phyloP scores from a whole-genome alignment of 64 coral and sea anemone genomes.

The Pachyseris speciosa region DNA sequence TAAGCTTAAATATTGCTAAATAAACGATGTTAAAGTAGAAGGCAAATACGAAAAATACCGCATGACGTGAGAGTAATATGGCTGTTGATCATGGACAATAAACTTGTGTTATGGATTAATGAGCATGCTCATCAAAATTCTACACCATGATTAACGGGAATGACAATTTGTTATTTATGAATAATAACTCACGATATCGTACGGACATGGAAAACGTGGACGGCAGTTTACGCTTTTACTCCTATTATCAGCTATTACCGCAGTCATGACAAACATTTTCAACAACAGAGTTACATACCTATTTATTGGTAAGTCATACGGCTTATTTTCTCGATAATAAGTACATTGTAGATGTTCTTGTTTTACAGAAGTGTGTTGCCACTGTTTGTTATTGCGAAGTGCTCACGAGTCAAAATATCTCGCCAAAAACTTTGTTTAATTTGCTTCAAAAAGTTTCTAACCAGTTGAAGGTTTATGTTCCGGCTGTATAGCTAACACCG shows the following conservation, averaged over 20 bases:
- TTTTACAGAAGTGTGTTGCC: too few relatives aligned
- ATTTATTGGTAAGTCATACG: conserved; percentile 29
- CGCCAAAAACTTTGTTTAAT: too few relatives aligned
- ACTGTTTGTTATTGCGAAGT: too few relatives aligned
- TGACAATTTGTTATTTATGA: conserved; percentile 1
- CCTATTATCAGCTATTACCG: not conserved
- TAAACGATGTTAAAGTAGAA: not conserved
- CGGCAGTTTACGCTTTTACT: not conserved
- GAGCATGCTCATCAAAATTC: not conserved
- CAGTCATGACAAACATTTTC: not conserved
- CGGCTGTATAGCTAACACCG: too few relatives aligned
- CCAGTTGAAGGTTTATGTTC: too few relatives aligned
- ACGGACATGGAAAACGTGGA: not conserved
- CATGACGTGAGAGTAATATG: not conserved
- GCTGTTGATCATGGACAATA: not conserved
- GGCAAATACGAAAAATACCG: not conserved
- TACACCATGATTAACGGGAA: not conserved
- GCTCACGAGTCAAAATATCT: too few relatives aligned
- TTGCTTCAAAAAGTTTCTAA: too few relatives aligned
- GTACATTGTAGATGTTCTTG: too few relatives aligned
- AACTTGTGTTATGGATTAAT: not conserved
- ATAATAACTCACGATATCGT: conserved; percentile 29
- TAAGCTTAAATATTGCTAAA: not conserved
- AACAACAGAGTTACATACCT: not conserved
- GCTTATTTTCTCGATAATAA: too few relatives aligned